A percentile compares a stretch with the other conserved stretches of the same genome.
These are phyloP conservation scores for Nymphalis polychloros DNA, from an alignment of 2,888 invertebrate genomes.

Conservation along the genomic window DNA sequence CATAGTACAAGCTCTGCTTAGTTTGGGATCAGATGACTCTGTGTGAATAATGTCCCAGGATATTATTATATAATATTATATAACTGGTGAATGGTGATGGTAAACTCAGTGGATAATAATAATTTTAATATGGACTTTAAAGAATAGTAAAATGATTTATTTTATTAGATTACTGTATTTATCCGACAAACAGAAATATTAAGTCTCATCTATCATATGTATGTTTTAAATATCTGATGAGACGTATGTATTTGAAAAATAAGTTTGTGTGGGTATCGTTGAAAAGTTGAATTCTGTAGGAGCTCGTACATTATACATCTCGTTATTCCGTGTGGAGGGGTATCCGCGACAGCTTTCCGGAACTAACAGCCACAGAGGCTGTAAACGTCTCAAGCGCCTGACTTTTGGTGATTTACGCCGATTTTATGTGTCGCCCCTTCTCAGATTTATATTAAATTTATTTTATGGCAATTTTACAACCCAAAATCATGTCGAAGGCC, in stretches of 20 bases:
- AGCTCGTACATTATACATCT: slow-evolving; percentile 56
- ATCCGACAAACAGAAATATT: too few relatives aligned
- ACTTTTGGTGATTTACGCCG: slow-evolving; percentile 79
- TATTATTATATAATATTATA: too few relatives aligned
- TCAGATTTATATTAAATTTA: slow-evolving; percentile 77
- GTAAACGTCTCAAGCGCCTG: slow-evolving; percentile 78
- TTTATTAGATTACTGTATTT: too few relatives aligned
- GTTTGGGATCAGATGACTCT: too few relatives aligned
- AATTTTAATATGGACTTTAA: not conserved
- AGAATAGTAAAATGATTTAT: not conserved
- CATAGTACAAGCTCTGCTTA: too few relatives aligned
- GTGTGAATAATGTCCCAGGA: too few relatives aligned
- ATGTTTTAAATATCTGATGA: not conserved
- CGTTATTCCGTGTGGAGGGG: slow-evolving; percentile 67
- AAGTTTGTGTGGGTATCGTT: slow-evolving; percentile 9
- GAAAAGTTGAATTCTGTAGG: slow-evolving; percentile 21
- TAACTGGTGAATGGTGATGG: too few relatives aligned
- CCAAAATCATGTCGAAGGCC: slow-evolving; percentile 66
- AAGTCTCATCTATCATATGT: too few relatives aligned
- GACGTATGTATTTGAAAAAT: not conserved
- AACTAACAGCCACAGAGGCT: slow-evolving; percentile 74
- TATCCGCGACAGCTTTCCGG: slow-evolving; percentile 59
- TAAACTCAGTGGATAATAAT: too few relatives aligned
- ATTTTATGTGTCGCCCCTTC: slow-evolving; percentile 78
- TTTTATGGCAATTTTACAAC: slow-evolving; percentile 76